Base-by-base conservation (phyloP, 2,113 vertebrate genomes). In the Steatornis caripensis region DNA sequence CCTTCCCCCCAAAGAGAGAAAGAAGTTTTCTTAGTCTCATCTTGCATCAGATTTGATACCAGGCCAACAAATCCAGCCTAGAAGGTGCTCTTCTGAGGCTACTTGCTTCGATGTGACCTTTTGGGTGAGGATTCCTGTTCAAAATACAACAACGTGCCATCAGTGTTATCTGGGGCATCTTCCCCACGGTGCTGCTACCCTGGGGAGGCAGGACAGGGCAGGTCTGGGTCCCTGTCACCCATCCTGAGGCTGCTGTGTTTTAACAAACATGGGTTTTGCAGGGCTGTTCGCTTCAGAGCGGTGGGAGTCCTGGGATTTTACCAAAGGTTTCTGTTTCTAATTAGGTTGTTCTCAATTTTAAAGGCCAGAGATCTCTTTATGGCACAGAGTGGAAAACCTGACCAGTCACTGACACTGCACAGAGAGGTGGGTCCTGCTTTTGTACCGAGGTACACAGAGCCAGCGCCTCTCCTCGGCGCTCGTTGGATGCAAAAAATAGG, bases 261-360 rank as follows among this genome's bases (percentile, higher is more conserved):
- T 65, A 64, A 48, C 62, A 65, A 58, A 61, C 46, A 12, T 7
- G 4, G 45, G 45, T 37, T 2, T 61, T 64, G 6, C 15, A 15
- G 66, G 37, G 43, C 54, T 79, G 26, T 74, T 84, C 2, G 19
- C 77, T 78, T 43, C 23, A 3, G 43, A 91, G 78, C 90, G 32
- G 34, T 34, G 51, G 70, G 69, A 89, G 53, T 68, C 41, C 64
- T 93, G 84, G 87, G 74, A 71, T 94, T 91, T 87, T 82, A 68
- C 84, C 78, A 55, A 58, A 90, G 69, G 69, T 87, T 94, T 89
- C 89, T 96, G 86, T 92, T 96, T 93, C 90, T 90, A 60, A 91
- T 94, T 82, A 87, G 74, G 65, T 68, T 89, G 78, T 78, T 93
- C 90, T 85, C 81, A 43, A 5, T 91, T 87, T 78, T 66, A 93